Evolutionary conservation across 2,797 vertebrate species (phyloP).

Genomic region (Schizothorax lantsangensis): DNA sequence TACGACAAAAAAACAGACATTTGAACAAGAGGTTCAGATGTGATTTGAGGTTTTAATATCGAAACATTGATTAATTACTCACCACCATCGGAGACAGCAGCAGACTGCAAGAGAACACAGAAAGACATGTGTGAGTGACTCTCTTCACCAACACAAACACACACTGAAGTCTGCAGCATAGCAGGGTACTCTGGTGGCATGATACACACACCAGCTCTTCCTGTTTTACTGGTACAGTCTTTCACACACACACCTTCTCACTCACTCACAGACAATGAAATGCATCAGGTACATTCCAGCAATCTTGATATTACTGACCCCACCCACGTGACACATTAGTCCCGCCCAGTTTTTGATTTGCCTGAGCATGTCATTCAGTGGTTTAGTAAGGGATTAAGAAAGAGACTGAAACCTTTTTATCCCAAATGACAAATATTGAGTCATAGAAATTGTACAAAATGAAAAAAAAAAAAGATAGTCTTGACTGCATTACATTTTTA

Average conservation of each 20-base stretch:
- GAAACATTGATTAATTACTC: slow-evolving; percentile 73
- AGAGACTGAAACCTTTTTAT: background rate
- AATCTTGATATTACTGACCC: slow-evolving; percentile 40
- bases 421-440: slow-evolving; percentile 5
- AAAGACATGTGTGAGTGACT: slow-evolving; percentile 87
- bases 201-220: slow-evolving; percentile 55
- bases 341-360: slow-evolving; percentile 44
- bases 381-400: slow-evolving; percentile 1
- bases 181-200: slow-evolving; percentile 50
- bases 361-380: slow-evolving; percentile 42
- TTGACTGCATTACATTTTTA: background rate
- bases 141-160: slow-evolving; percentile 69
- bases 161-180: slow-evolving; percentile 56
- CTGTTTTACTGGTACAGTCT: slow-evolving; percentile 47
- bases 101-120: slow-evolving; percentile 92
- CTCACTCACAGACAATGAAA: slow-evolving; percentile 43
- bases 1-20: background rate
- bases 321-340: slow-evolving; percentile 33
- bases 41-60: slow-evolving; percentile 5
- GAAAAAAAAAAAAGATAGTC: background rate
- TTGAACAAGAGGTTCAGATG: slow-evolving; percentile 15
- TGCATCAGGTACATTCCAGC: slow-evolving; percentile 60
- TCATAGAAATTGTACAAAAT: background rate
- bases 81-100: slow-evolving; percentile 98
- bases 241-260: slow-evolving; percentile 56